phyloP scores from a whole-genome alignment of 2,797 vertebrate genomes.

The Halcyon leucocephala region DNA sequence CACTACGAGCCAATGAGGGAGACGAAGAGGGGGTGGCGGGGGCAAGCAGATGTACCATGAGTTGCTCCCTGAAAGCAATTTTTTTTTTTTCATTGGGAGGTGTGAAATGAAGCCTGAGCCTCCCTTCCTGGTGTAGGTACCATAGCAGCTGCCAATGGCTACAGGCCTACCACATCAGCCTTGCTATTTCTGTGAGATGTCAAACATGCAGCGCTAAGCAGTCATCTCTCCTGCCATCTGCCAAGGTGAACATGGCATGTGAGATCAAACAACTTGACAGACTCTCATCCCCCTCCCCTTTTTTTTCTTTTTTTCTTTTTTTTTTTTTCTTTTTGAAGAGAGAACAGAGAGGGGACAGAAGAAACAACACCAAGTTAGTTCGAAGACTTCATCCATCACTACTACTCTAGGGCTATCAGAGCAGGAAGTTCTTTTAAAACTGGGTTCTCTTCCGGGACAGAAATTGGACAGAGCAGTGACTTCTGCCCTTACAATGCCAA shows the following conservation, averaged over 20 bases:
- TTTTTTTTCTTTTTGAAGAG: not conserved
- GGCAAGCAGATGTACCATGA: constrained; percentile 15
- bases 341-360: not conserved
- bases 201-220: constrained; percentile 71
- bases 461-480: accelerated
- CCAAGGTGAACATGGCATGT: constrained; percentile 18
- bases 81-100: not conserved
- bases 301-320: accelerated
- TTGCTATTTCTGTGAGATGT: constrained; percentile 49
- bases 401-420: not conserved
- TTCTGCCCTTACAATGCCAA: not conserved
- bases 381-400: not conserved
- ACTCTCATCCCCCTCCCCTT: not conserved
- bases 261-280: not conserved
- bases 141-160: constrained; percentile 45
- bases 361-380: not conserved
- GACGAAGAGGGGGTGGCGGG: not conserved
- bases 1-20: not conserved
- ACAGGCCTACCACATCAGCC: constrained; percentile 31
- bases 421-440: not conserved
- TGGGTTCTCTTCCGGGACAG: not conserved
- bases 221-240: constrained; percentile 67
- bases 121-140: constrained; percentile 11
- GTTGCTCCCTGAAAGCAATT: constrained; percentile 9
- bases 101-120: constrained; percentile 26